Base-by-base conservation (phyloP, 2,113 vertebrate genomes). In the Morone saxatilis region DNA sequence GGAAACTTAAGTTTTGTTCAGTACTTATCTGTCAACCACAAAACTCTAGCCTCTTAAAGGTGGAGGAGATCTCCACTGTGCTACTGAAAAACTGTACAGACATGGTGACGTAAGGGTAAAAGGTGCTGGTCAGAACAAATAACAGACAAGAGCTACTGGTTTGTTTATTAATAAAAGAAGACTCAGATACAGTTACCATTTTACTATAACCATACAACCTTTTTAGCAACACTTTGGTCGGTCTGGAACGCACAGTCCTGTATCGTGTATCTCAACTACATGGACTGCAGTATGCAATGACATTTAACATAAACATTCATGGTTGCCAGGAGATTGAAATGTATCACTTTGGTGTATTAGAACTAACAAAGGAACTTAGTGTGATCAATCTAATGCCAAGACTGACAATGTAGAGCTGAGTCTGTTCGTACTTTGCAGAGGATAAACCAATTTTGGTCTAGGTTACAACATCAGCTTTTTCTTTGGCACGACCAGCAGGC, bases 21-120 rank as follows among this genome's bases (percentile, higher is more conserved):
- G 31, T 31, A 31, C 31, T 31, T 40, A 25, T 47, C 5, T 62
- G 47, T 68, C 31, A 72, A 2, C 56, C 48, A 59, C 38, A 25
- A 5, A 36, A 6, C 71, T 31, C 31, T 4, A 25, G n/a, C 43
- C 9, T 41, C 48, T 5, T 47, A 22, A 56, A 56, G 5, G 53
- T 36, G n/a, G 11, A 36, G 59, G 45, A 79, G 48, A 60, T 71
- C 45, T 76, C 57, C 60, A 61, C 4, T 7, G 13, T 38, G 22
- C 11, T 70, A 16, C 78, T 74, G 73, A 84, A 74, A 47, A 38
- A 38, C 4, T 5, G 6, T 43, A 19, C n/a, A 61, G 14, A 54
- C 38, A 40, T 40, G n/a, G 57, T 8, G 7, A 48, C 17, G 40
- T 48, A 57, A 47, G 10, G 13, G 7, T 16, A 12, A 14, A 3